Percentiles rank a stretch among this genome's conserved stretches.
Conservation (phyloP, 2,797 vertebrate species). For the Aulostomus chinensis region DNA sequence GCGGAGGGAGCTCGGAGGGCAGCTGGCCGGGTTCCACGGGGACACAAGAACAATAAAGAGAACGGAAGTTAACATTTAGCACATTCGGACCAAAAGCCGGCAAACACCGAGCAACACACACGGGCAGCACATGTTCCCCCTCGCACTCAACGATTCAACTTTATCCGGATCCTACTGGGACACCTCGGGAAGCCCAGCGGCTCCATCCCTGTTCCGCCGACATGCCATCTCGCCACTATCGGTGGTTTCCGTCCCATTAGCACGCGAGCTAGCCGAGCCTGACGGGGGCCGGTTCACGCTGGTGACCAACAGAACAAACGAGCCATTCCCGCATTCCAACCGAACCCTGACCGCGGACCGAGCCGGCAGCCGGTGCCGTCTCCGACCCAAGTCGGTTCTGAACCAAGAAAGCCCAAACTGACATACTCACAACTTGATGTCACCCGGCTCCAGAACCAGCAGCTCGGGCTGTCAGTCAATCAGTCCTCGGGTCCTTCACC, state of each 20-base stretch:
- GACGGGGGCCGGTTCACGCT: constrained; percentile 58
- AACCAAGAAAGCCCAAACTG: not conserved
- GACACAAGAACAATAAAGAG: constrained; percentile 58
- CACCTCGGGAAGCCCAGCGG: constrained; percentile 21
- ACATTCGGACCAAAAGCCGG: constrained; percentile 17
- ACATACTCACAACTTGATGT: constrained; percentile 2
- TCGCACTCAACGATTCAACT: constrained; percentile 22
- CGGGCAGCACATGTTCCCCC: constrained; percentile 4
- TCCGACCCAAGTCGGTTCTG: no score
- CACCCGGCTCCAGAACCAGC: constrained; percentile 42
- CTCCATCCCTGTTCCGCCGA: constrained; percentile 40
- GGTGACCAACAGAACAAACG: constrained; percentile 7
- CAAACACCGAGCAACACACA: constrained; percentile 11
- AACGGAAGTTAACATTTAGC: constrained; percentile 71
- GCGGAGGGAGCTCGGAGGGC: constrained; percentile 32
- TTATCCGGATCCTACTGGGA: constrained; percentile 23
- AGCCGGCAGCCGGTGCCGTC: no score
- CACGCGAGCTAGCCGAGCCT: constrained; percentile 68
- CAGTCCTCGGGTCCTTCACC: constrained; percentile 44
- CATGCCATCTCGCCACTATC: constrained; percentile 52
- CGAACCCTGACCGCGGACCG: no score
- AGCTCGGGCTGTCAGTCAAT: constrained; percentile 49
- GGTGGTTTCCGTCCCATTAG: constrained; percentile 67
- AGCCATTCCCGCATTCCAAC: no score
- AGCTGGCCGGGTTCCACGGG: constrained; percentile 47